Conservation (phyloP, 2,797 vertebrate genomes). For the Peromyscus melanophrys region DNA sequence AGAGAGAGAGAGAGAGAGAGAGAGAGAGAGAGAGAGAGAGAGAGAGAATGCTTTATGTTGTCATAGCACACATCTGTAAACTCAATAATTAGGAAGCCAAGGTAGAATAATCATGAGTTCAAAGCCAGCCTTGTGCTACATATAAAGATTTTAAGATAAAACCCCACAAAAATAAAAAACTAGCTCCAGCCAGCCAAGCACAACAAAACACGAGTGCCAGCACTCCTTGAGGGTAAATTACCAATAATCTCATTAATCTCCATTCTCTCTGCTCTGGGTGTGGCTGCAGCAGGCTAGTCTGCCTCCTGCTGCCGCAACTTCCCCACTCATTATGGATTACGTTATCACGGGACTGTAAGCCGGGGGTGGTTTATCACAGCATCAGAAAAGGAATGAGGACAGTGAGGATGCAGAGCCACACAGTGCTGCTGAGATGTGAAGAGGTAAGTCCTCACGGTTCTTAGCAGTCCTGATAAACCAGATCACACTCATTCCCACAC, state of each 20-base stretch:
- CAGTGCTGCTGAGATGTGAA: background rate
- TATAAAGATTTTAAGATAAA: background rate
- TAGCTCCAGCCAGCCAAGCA: background rate
- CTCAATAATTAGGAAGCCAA: background rate
- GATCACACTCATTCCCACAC: background rate
- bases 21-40: background rate
- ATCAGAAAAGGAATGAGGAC: background rate
- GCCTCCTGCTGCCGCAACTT: background rate
- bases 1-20: background rate
- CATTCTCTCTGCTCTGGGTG: background rate
- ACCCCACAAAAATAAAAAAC: background rate
- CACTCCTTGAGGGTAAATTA: background rate
- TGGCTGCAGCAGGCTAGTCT: too few relatives aligned
- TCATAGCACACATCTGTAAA: background rate
- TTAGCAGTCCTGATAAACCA: background rate
- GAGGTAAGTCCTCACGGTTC: background rate
- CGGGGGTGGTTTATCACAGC: background rate
- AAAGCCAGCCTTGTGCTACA: background rate
- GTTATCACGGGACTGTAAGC: background rate
- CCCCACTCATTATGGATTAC: background rate
- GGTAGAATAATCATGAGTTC: background rate
- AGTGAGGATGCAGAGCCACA: background rate
- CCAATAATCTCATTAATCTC: background rate
- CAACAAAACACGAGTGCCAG: background rate
- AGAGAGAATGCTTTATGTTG: too few relatives aligned